Base-by-base conservation (phyloP, 2,113 vertebrate species). In the Triplophysa siluroides region DNA sequence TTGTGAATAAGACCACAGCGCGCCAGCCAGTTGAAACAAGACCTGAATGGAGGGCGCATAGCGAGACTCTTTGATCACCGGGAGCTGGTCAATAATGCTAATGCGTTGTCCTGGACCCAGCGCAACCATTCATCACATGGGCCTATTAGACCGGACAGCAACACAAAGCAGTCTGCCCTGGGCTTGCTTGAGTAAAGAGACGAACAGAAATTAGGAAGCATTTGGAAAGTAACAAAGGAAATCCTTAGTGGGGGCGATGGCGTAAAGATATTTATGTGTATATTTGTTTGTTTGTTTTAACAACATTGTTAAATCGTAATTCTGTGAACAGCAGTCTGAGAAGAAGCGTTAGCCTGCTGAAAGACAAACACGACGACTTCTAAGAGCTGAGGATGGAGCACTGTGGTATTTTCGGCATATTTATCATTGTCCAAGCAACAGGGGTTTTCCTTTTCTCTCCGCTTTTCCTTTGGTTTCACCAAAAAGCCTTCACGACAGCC, bases 31-130 rank as follows among this genome's bases (percentile, higher is more conserved):
- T 76, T 75, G 41, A 66, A 86, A 83, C 77, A 80, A 77, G 78
- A 66, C 62, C 62, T 64, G 71, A 81, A 79, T 68, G 81, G 52
- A 66, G 23, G 66, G 63, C 71, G 33, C 76, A 78, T 58, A 67
- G 33, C 29, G 23, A 9, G 70, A 29, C 63, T 58, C 78, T 83
- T 80, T 86, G 83, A 89, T 88, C 78, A 45, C 66, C 60, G 18
- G 78, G 68, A 78, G 80, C 56, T 56, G 61, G 85, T 88, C 86
- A 84, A 86, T 87, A 87, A 87, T 84, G 83, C 75, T 88, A 87
- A 88, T 86, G 83, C 71, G 65, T 80, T 76, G 75, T 83, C 62
- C 77, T 72, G 71, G 68, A 73, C 62, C 61, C 60, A 43, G 81
- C 54, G 76, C 78, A 86, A 75, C 62, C 82, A 88, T 88, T 84